Evolutionary conservation across 2,113 vertebrate species (phyloP).

Genomic region (Gambusia affinis): DNA sequence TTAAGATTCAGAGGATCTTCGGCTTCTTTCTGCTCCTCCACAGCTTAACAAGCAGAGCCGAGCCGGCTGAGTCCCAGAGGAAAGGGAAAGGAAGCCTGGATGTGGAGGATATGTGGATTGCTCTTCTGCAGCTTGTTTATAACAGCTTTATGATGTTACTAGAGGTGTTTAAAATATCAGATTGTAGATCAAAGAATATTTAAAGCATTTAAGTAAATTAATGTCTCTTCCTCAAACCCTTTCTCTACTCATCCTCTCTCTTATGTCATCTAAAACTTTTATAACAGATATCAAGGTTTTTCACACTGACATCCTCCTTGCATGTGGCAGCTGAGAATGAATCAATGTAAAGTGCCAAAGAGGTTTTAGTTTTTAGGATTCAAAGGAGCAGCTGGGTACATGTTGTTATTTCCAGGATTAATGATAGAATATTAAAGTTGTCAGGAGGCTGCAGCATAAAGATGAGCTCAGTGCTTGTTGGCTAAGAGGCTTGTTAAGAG

Average conservation of each 20-base stretch:
- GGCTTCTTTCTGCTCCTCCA: neutral
- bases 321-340: too few relatives aligned
- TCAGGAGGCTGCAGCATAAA: too few relatives aligned
- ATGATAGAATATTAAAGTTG: too few relatives aligned
- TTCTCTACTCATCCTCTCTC: neutral
- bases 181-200: too few relatives aligned
- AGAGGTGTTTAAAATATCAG: neutral
- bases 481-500: neutral
- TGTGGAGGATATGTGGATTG: neutral
- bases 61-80: constrained; percentile 1
- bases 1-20: constrained; percentile 9
- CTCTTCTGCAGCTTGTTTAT: constrained; percentile 3
- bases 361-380: too few relatives aligned
- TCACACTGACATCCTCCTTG: neutral
- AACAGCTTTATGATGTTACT: neutral
- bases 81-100: neutral
- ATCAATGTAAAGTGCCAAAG: too few relatives aligned
- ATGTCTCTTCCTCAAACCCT: neutral
- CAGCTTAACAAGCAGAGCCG: constrained; percentile 8
- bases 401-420: too few relatives aligned
- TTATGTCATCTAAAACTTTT: neutral
- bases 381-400: too few relatives aligned
- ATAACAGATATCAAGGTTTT: neutral
- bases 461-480: neutral
- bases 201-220: neutral